phyloP scores from a whole-genome alignment of 2,113 vertebrate genomes.

The Scytalopus superciliaris region DNA sequence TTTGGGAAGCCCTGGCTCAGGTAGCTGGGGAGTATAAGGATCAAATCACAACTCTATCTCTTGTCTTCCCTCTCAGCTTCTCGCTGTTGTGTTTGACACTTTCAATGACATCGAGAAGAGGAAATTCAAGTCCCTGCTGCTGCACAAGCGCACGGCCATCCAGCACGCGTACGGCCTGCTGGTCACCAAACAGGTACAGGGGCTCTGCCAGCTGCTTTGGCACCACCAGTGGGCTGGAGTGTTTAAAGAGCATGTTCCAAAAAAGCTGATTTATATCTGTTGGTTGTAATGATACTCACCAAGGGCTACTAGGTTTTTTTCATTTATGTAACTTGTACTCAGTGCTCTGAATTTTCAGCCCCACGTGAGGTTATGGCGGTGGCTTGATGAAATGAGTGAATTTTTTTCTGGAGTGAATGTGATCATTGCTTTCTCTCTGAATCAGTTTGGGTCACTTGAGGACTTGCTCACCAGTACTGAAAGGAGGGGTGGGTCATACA shows the following conservation, averaged over 20 bases:
- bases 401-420: background rate
- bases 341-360: background rate
- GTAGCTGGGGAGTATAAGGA: background rate
- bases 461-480: background rate
- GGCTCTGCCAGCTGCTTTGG: background rate
- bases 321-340: background rate
- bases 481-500: background rate
- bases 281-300: background rate
- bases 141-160: slow-evolving; percentile 92
- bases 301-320: background rate
- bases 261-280: background rate
- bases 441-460: background rate
- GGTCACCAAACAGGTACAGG: slow-evolving; percentile 84
- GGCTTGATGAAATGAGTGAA: background rate
- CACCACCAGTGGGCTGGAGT: background rate
- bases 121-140: slow-evolving; percentile 95
- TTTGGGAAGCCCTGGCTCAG: background rate
- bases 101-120: slow-evolving; percentile 96
- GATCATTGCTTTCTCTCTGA: background rate
- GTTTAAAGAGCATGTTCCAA: background rate
- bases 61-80: slow-evolving; percentile 75
- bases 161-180: slow-evolving; percentile 90
- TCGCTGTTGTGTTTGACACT: slow-evolving; percentile 97
- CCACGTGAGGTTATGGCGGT: background rate
- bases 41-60: background rate